Evolutionary conservation across 2,113 vertebrate genomes (phyloP), one percentile per base, ranked within the genome.

Genomic region (Merops nubicus): DNA sequence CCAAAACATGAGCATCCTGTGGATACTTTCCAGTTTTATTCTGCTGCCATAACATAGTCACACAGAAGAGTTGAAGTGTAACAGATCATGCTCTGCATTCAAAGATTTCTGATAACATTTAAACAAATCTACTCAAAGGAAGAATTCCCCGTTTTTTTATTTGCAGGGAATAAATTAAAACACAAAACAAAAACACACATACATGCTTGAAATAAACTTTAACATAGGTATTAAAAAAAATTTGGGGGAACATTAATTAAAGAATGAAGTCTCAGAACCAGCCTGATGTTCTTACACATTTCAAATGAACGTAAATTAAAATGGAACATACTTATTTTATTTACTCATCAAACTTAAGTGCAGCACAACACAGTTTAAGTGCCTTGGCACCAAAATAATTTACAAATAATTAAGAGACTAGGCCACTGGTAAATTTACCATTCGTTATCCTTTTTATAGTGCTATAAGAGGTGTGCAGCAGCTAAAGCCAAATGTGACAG

Each of bases 21-120:
- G 83, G 86, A 72, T 91, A 92, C 82, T 92, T 93, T 96, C 92
- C 96, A 96, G 84, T 97, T 98, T 98, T 98, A 98, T 98, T 98
- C 93, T 95, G 96, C 91, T 97, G 81, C 97, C 86, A 76, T 91
- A 91, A 91, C 72, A 83, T n/a, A 94, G 81, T 96, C 95, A 97
- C 72, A 98, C 88, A 96, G 42, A 94, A 94, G 79, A 96, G 75
- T 6, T 89, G 48, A 95, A 96, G 82, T 84, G 78, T 84, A 97
- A 92, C 91, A 96, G 65, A 94, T 96, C 94, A 97, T 97, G 96
- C 96, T 98, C 81, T 97, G 93, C 87, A 97, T 96, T 97, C 94
- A 97, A 93, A 92, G 85, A 90, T 67, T 83, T 77, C 54, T 75
- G 33, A 43, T 78, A 94, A 85, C 82, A 92, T 82, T 94, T 92